phyloP scores from a whole-genome alignment of 2,888 invertebrate species.

The Brachylomia viminalis region DNA sequence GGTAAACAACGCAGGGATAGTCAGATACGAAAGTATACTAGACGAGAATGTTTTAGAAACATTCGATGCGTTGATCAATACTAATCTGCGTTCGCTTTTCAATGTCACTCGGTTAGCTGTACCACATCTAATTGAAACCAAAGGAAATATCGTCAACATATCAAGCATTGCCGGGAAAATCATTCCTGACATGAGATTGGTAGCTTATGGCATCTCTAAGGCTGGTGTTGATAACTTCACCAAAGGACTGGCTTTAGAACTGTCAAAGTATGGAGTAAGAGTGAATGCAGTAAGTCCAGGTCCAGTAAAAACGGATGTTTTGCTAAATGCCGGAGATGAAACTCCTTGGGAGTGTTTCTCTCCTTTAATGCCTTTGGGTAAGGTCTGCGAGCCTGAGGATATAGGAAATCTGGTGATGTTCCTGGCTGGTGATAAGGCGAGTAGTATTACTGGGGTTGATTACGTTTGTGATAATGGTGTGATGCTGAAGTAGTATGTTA shows the following conservation, averaged over 20 bases:
- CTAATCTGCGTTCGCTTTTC: constrained; percentile 71
- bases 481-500: constrained; percentile 49
- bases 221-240: constrained; percentile 96
- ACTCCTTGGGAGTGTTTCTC: constrained; percentile 69
- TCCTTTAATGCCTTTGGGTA: constrained; percentile 59
- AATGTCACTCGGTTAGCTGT: constrained; percentile 70
- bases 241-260: constrained; percentile 91
- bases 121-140: constrained; percentile 69
- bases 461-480: constrained; percentile 81
- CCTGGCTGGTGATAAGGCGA: constrained; percentile 71
- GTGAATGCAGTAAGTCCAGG: constrained; percentile 71
- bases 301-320: constrained; percentile 69
- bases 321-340: constrained; percentile 90
- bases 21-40: constrained; percentile 53
- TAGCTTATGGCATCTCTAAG: constrained; percentile 92
- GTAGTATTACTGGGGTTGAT: constrained; percentile 69
- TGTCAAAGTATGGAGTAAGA: constrained; percentile 68
- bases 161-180: constrained; percentile 68
- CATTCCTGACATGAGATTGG: constrained; percentile 34
- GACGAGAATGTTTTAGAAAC: constrained; percentile 59
- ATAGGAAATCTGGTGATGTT: constrained; percentile 70
- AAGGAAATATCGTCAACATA: constrained; percentile 75
- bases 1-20: constrained; percentile 73
- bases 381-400: constrained; percentile 69
- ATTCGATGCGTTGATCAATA: constrained; percentile 72